phyloP scores from a whole-genome alignment of 2,113 vertebrate species.

The Oostethus manadensis region DNA sequence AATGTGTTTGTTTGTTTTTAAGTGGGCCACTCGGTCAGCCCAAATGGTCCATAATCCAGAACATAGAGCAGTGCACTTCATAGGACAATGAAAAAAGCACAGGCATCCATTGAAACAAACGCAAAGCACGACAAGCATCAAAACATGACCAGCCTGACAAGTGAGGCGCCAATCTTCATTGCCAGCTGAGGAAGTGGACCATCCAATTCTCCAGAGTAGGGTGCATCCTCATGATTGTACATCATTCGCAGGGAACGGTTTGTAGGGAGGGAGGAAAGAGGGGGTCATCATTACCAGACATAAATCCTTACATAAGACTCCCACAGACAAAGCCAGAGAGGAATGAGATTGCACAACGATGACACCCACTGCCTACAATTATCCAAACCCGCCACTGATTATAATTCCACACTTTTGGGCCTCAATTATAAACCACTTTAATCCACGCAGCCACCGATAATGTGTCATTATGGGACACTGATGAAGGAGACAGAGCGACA shows the following conservation, averaged over 20 bases:
- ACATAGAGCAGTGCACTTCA: slow-evolving; percentile 4
- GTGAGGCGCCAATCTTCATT: background rate
- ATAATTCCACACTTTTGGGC: slow-evolving; percentile 49
- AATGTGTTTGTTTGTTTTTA: slow-evolving; percentile 35
- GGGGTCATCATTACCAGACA: slow-evolving; percentile 43
- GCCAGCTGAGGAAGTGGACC: slow-evolving; percentile 43
- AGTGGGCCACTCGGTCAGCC: slow-evolving; percentile 27
- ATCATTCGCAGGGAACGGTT: slow-evolving; percentile 13
- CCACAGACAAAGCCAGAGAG: slow-evolving; percentile 31
- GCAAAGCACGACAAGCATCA: slow-evolving; percentile 29
- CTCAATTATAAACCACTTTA: slow-evolving; percentile 54
- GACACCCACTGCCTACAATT: slow-evolving; percentile 46
- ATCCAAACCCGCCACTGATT: slow-evolving; percentile 57
- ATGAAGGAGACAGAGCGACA: slow-evolving; percentile 8
- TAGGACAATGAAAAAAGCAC: background rate
- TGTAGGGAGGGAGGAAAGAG: background rate
- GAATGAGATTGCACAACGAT: slow-evolving; percentile 51
- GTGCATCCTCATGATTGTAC: slow-evolving; percentile 44
- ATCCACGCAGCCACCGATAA: slow-evolving; percentile 41
- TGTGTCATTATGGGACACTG: slow-evolving; percentile 43
- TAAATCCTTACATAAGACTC: slow-evolving; percentile 39
- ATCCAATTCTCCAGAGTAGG: slow-evolving; percentile 27
- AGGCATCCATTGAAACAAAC: slow-evolving; percentile 17
- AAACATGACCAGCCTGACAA: slow-evolving; percentile 23
- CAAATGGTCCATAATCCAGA: slow-evolving; percentile 21